Conservation (phyloP, 1,140 invertebrate genomes). For the Manduca sexta region DNA sequence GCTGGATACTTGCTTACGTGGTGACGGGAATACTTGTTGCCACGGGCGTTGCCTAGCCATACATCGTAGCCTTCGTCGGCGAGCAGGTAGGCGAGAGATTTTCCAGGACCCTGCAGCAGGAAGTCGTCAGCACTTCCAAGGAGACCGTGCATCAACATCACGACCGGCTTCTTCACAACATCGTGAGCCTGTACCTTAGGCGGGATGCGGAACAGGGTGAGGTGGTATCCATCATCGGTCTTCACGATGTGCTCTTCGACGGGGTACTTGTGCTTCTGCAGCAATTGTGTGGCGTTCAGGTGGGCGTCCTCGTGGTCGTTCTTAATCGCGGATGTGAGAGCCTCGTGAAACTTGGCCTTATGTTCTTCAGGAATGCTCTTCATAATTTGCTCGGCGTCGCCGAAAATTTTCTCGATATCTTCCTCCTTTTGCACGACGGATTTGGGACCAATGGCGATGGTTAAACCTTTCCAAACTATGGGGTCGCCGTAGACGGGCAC, state of each 20-base stretch:
- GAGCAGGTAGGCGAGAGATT: constrained; percentile 67
- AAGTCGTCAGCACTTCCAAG: constrained; percentile 77
- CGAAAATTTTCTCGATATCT: constrained; percentile 41
- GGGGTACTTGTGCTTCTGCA: constrained; percentile 71
- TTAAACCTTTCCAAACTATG: constrained; percentile 30
- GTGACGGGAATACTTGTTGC: constrained; percentile 79
- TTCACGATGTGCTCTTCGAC: constrained; percentile 74
- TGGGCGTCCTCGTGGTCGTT: constrained; percentile 27
- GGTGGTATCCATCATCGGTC: constrained; percentile 77
- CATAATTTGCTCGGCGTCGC: constrained; percentile 41
- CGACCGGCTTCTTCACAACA: constrained; percentile 38
- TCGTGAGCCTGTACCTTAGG: constrained; percentile 27
- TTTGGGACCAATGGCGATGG: constrained; percentile 29
- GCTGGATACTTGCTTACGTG: constrained; percentile 71
- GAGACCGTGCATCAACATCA: constrained; percentile 80
- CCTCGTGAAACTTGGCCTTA: constrained; percentile 36
- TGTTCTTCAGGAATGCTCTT: constrained; percentile 38
- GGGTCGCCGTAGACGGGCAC: constrained; percentile 26
- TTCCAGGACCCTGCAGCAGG: constrained; percentile 72
- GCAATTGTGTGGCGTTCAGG: constrained; percentile 43
- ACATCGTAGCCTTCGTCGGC: constrained; percentile 80
- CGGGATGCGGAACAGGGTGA: constrained; percentile 75
- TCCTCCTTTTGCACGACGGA: constrained; percentile 24
- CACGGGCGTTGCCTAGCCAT: constrained; percentile 84
- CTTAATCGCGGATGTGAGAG: constrained; percentile 19